These are phyloP conservation scores for Globicephala melas DNA, from an alignment of 2,113 vertebrate genomes.

Conservation along the genomic window DNA sequence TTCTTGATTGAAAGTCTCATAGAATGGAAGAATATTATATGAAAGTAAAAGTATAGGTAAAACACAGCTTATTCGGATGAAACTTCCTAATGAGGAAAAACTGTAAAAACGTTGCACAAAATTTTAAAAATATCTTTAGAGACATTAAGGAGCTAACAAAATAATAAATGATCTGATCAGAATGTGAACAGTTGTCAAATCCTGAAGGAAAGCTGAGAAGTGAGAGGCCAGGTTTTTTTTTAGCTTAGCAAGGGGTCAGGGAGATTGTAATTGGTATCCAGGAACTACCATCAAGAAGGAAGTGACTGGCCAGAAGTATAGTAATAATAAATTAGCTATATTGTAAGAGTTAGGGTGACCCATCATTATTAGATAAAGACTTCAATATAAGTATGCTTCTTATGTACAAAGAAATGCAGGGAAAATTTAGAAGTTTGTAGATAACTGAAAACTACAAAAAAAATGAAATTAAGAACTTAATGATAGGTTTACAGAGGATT, in stretches of 20 bases:
- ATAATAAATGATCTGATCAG: background rate
- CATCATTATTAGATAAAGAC: background rate
- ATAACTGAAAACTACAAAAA: no score
- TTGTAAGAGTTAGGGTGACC: no score
- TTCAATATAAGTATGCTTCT: no score
- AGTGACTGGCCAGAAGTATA: background rate
- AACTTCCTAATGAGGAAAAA: background rate
- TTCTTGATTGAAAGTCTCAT: background rate
- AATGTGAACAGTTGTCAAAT: accelerated
- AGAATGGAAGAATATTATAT: background rate
- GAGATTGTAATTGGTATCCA: background rate
- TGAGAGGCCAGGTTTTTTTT: accelerated
- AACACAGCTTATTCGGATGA: background rate
- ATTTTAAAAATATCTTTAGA: background rate
- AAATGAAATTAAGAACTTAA: no score
- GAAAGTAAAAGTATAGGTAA: background rate
- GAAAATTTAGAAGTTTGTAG: no score
- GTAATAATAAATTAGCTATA: no score
- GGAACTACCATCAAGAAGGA: background rate
- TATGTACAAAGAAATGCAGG: no score
- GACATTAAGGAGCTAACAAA: background rate
- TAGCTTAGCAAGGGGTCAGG: background rate
- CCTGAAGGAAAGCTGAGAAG: background rate
- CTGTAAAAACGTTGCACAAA: background rate
- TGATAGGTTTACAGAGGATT: no score